Evolutionary conservation across 2,888 invertebrate genomes (phyloP).

Genomic region (Nematopogon swammerdamellus): DNA sequence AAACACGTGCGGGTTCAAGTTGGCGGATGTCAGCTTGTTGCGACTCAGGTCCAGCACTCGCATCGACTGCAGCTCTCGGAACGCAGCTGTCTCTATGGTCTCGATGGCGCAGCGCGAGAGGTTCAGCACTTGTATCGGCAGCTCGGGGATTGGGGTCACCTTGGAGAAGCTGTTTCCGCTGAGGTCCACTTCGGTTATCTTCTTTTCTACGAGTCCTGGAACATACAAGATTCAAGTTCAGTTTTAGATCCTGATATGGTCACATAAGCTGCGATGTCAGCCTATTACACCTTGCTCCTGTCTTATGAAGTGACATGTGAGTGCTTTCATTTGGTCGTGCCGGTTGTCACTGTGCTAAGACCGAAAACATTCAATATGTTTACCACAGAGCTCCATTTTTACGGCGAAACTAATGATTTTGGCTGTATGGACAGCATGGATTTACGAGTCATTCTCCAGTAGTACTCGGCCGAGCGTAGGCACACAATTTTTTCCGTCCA

Average conservation of each 20-base stretch:
- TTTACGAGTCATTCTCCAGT: too few species aligned
- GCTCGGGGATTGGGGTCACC: slow-evolving; percentile 50
- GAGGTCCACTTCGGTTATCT: slow-evolving; percentile 27
- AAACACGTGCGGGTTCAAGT: slow-evolving; percentile 63
- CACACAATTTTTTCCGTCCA: too few species aligned
- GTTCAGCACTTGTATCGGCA: slow-evolving; percentile 54
- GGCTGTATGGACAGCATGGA: too few species aligned
- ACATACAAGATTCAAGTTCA: too few species aligned
- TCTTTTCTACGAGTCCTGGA: slow-evolving; percentile 17
- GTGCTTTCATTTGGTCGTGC: too few species aligned
- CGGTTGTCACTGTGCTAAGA: too few species aligned
- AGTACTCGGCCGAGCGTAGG: too few species aligned
- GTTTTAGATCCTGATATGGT: slow-evolving; percentile 13
- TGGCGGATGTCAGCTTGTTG: slow-evolving; percentile 61
- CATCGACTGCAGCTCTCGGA: slow-evolving; percentile 61
- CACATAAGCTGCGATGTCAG: neutral
- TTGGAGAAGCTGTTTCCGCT: slow-evolving; percentile 43
- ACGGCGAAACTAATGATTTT: too few species aligned
- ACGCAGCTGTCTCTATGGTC: slow-evolving; percentile 58
- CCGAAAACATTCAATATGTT: too few species aligned
- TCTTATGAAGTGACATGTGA: too few species aligned
- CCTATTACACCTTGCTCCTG: neutral
- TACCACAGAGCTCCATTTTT: too few species aligned
- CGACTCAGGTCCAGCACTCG: slow-evolving; percentile 64
- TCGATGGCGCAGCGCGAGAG: slow-evolving; percentile 63